Conservation (phyloP, 1,140 invertebrate genomes). For the Fopius arisanus region DNA sequence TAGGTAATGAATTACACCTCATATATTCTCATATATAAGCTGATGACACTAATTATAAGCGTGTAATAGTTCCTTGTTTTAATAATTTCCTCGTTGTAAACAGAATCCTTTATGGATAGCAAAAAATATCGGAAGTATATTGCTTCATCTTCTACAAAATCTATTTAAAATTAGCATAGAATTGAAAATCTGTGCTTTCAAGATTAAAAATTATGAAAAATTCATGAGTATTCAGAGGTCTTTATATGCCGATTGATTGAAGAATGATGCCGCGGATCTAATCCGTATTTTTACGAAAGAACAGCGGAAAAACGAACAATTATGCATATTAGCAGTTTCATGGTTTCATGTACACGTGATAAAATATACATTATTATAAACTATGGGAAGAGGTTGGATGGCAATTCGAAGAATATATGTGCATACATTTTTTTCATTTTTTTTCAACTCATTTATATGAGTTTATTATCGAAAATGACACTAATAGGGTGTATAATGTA, state of each 20-base stretch:
- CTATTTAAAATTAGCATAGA: neutral
- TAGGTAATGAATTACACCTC: neutral
- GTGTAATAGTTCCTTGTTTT: neutral
- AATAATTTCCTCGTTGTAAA: neutral
- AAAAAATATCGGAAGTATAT: neutral
- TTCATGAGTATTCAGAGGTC: neutral
- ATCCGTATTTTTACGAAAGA: neutral
- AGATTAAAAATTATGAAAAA: neutral
- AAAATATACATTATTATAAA: too few species aligned
- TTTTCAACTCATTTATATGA: neutral
- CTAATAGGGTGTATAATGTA: neutral
- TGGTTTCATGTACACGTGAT: neutral
- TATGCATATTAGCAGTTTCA: neutral
- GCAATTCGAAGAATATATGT: too few species aligned
- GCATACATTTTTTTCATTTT: neutral
- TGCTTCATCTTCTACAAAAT: neutral
- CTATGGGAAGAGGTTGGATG: too few species aligned
- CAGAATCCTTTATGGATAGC: neutral
- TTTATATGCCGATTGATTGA: neutral
- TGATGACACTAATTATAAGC: neutral
- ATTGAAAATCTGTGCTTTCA: neutral
- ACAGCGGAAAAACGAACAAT: neutral
- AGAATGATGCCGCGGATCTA: neutral
- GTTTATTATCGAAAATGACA: neutral
- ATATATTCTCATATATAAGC: neutral